Evolutionary conservation across 2,888 invertebrate species (phyloP).

Genomic region (Polylopha cassiicola): DNA sequence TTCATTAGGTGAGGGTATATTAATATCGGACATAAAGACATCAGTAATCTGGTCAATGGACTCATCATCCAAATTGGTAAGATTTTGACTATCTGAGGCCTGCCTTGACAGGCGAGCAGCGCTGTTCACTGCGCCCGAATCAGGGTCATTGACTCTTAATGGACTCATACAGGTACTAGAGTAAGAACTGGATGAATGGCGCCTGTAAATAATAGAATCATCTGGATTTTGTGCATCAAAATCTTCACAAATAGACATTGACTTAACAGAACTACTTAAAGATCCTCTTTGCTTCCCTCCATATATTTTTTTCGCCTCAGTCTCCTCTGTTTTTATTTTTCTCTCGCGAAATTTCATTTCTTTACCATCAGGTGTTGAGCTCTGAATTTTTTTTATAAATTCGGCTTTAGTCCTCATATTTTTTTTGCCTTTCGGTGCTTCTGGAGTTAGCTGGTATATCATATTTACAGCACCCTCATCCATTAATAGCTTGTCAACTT

Average conservation of each 20-base stretch:
- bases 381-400: conserved; percentile 79
- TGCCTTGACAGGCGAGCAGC: conserved; percentile 32
- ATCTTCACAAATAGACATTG: conserved; percentile 79
- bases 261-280: conserved; percentile 60
- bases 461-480: conserved; percentile 93
- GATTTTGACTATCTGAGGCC: conserved; percentile 27
- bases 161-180: conserved; percentile 83
- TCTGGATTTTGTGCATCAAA: conserved; percentile 81
- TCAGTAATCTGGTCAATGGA: conserved; percentile 24
- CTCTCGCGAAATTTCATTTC: conserved; percentile 74
- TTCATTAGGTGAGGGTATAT: conserved; percentile 35
- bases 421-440: conserved; percentile 68
- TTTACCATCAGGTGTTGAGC: conserved; percentile 61
- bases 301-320: conserved; percentile 54
- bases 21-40: conserved; percentile 39
- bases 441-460: conserved; percentile 85
- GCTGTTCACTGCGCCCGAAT: conserved; percentile 36
- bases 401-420: conserved; percentile 76
- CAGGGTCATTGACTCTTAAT: conserved; percentile 76
- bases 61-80: conserved; percentile 23
- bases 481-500: conserved; percentile 86
- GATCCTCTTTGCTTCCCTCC: conserved; percentile 58
- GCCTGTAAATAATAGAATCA: conserved; percentile 86
- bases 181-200: conserved; percentile 90
- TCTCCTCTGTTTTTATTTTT: conserved; percentile 56